phyloP scores from a whole-genome alignment of 1,140 invertebrate species.

The Proales similis region DNA sequence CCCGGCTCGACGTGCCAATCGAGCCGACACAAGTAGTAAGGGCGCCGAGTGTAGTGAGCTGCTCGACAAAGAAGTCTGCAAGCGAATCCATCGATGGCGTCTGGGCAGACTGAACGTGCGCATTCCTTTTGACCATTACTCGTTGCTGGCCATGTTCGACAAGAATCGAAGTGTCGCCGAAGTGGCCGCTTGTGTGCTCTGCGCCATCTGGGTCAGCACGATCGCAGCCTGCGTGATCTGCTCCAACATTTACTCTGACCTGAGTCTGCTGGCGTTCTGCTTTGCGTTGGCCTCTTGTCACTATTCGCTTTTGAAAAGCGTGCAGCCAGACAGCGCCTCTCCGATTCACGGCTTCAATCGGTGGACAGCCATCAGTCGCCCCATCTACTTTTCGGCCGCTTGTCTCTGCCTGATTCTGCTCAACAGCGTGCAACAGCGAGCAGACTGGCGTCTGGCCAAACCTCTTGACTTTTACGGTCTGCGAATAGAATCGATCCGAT shows the following conservation, averaged over 20 bases:
- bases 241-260: slow-evolving; percentile 77
- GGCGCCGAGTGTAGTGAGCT: slow-evolving; percentile 42
- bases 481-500: slow-evolving; percentile 17
- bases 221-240: slow-evolving; percentile 75
- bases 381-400: slow-evolving; percentile 88
- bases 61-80: slow-evolving; percentile 53
- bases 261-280: slow-evolving; percentile 87
- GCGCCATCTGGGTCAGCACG: slow-evolving; percentile 76
- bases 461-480: slow-evolving; percentile 52
- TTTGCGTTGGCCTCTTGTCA: slow-evolving; percentile 92
- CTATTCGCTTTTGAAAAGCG: slow-evolving; percentile 93
- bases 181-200: slow-evolving; percentile 1
- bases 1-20: slow-evolving; percentile 39
- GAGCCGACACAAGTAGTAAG: slow-evolving; percentile 43
- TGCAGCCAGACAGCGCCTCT: slow-evolving; percentile 94
- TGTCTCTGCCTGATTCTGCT: slow-evolving; percentile 54
- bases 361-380: slow-evolving; percentile 80
- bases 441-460: too few species aligned
- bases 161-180: slow-evolving; percentile 42
- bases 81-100: slow-evolving; percentile 76
- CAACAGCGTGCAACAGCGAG: neutral
- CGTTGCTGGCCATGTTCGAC: slow-evolving; percentile 82
- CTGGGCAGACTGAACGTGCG: slow-evolving; percentile 61
- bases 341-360: slow-evolving; percentile 96
- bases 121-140: slow-evolving; percentile 79